Evolutionary conservation across 2,888 invertebrate genomes (phyloP).

Genomic region (Drosophila cognata): DNA sequence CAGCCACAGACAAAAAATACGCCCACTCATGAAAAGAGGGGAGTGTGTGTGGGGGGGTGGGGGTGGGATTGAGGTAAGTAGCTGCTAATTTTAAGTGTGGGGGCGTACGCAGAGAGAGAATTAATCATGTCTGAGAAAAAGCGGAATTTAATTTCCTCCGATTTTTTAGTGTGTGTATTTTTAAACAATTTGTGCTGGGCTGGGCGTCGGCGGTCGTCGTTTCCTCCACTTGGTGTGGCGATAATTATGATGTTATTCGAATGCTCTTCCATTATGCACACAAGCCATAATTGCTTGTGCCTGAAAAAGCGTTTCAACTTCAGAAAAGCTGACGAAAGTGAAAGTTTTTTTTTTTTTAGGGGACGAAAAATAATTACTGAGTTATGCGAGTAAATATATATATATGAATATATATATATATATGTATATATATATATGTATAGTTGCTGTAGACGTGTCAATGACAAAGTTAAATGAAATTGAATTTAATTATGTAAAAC

Average conservation of each 20-base stretch:
- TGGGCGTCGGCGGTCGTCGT: background rate
- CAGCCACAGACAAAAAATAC: constrained; percentile 8
- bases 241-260: constrained; percentile 4
- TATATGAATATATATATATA: background rate
- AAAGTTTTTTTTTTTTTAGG: constrained; percentile 31
- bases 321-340: constrained; percentile 37
- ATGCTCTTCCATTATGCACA: constrained; percentile 23
- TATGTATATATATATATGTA: background rate
- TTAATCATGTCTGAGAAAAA: background rate
- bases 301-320: constrained; percentile 12
- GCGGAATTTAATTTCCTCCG: background rate
- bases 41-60: background rate
- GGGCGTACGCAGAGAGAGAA: background rate
- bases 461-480: constrained; percentile 54
- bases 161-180: background rate
- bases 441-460: constrained; percentile 41
- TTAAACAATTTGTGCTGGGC: background rate
- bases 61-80: background rate
- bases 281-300: constrained; percentile 27
- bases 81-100: background rate
- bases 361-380: constrained; percentile 42
- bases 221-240: background rate
- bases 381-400: constrained; percentile 1
- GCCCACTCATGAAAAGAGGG: background rate
- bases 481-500: constrained; percentile 55